Conservation (phyloP, 2,113 vertebrate genomes). For the Brevimyrus niger region DNA sequence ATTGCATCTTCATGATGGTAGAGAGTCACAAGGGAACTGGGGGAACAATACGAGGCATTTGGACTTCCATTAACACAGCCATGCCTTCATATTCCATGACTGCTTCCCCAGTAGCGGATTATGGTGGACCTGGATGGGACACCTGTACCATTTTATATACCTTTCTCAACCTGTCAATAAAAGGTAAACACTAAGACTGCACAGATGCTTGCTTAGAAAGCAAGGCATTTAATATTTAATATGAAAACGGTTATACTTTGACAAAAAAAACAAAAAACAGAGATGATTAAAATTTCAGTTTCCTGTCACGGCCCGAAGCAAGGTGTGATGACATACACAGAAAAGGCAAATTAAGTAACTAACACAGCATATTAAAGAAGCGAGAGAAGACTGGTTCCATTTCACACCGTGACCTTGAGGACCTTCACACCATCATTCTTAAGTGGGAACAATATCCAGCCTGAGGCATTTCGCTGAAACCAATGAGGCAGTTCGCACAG, state of each 20-base stretch:
- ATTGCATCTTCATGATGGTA: not conserved
- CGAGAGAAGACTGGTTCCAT: not conserved
- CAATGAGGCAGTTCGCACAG: not conserved
- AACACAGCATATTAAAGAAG: not conserved
- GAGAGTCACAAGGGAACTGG: not conserved
- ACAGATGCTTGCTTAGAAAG: not conserved
- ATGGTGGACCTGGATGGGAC: not conserved
- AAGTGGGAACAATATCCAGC: not conserved
- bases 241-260: not conserved
- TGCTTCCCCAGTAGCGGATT: not conserved
- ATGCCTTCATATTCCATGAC: not conserved
- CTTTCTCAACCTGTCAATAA: not conserved
- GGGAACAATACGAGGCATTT: not conserved
- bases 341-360: not conserved
- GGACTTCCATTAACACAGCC: not conserved
- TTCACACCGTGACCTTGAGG: not conserved
- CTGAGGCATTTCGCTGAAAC: not conserved
- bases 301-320: not conserved
- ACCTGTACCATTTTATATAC: not conserved
- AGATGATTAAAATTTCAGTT: not conserved
- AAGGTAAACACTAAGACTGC: not conserved
- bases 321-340: not conserved
- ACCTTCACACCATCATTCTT: not conserved
- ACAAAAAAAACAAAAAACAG: not conserved
- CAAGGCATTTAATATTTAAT: not conserved